These are phyloP conservation scores for Stenoptilia bipunctidactyla DNA, from an alignment of 2,888 invertebrate species.

Conservation along the genomic window DNA sequence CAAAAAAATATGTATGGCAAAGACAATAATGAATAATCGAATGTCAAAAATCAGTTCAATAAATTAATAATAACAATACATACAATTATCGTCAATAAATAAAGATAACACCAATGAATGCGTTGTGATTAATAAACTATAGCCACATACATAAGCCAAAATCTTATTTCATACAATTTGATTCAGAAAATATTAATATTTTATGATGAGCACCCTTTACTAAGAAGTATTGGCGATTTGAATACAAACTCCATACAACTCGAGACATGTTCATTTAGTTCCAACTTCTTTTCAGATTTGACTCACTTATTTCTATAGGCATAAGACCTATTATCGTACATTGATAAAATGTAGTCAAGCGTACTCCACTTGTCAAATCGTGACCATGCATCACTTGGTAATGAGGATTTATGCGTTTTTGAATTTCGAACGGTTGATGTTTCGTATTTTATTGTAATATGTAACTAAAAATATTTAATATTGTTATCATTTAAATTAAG, in stretches of 20 bases:
- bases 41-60: too few species aligned
- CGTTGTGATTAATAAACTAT: too few species aligned
- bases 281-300: conserved; percentile 19
- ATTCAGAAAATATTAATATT: conserved; percentile 3
- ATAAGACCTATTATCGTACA: conserved; percentile 20
- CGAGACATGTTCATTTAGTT: conserved; percentile 61
- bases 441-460: conserved; percentile 18
- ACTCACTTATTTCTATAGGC: conserved; percentile 7
- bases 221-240: conserved; percentile 53
- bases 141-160: too few species aligned
- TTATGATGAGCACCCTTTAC: conserved; percentile 44
- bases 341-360: too few species aligned
- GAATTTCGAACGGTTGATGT: conserved; percentile 32
- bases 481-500: too few species aligned
- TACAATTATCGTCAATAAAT: too few species aligned
- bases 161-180: too few species aligned
- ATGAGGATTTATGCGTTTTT: conserved; percentile 33
- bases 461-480: too few species aligned
- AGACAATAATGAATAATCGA: too few species aligned
- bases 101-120: too few species aligned
- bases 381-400: conserved; percentile 62
- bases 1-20: too few species aligned
- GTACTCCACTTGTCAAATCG: conserved; percentile 12
- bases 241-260: conserved; percentile 48
- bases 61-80: too few species aligned